Conservation (phyloP, 2,113 vertebrate genomes). For the Catharus fuscescens region DNA sequence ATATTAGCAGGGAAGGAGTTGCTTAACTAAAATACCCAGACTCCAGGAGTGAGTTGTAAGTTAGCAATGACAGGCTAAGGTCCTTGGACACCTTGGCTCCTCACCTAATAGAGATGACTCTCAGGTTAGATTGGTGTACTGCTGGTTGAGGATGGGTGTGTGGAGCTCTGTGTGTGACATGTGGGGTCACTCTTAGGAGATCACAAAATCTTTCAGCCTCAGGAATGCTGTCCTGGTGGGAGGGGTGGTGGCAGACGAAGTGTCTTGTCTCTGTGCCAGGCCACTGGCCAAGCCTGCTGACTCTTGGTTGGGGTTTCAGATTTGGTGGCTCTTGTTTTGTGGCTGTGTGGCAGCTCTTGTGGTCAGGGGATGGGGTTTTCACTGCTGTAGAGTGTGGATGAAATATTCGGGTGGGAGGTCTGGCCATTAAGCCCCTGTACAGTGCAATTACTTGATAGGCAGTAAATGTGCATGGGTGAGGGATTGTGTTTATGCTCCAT, state of each 20-base stretch:
- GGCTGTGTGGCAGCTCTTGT: neutral
- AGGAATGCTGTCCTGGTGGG: neutral
- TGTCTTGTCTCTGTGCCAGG: neutral
- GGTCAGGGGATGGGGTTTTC: neutral
- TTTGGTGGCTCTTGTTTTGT: neutral
- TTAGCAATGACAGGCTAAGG: neutral
- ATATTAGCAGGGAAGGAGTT: neutral
- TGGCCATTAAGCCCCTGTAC: neutral
- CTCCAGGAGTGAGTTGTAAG: neutral
- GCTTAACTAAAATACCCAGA: neutral
- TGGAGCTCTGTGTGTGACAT: neutral
- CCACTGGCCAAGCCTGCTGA: neutral
- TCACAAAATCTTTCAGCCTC: neutral
- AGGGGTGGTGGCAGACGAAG: neutral
- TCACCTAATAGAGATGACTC: neutral
- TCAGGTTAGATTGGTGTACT: fast-evolving
- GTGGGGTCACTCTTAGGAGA: neutral
- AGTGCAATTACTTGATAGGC: slow-evolving; percentile 1
- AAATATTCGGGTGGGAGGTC: neutral
- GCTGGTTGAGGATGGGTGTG: neutral
- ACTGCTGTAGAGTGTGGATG: neutral
- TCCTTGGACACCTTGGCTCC: neutral
- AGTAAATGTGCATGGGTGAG: neutral
- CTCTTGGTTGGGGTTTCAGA: neutral
- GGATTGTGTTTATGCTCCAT: slow-evolving; percentile 49